These are phyloP conservation scores for Zelleria hepariella DNA, from an alignment of 2,888 invertebrate genomes.

Conservation along the genomic window DNA sequence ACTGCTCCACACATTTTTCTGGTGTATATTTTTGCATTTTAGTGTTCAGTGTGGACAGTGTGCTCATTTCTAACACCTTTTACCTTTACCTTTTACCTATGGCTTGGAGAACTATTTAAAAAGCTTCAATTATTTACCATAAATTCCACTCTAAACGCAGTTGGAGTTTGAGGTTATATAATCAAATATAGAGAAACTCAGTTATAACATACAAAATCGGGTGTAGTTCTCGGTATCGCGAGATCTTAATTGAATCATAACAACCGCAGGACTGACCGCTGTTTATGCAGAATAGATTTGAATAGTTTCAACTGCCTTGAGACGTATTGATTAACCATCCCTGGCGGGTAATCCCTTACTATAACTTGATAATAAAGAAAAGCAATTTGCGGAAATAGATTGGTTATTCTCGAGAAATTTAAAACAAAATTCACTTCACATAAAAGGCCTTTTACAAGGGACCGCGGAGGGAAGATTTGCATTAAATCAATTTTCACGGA, in stretches of 20 bases:
- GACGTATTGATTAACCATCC: constrained; percentile 34
- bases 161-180: background rate
- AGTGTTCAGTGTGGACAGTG: too few species aligned
- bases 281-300: constrained; percentile 59
- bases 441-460: constrained; percentile 32
- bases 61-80: too few species aligned
- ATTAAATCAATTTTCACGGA: constrained; percentile 59
- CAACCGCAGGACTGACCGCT: constrained; percentile 59
- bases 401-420: constrained; percentile 11
- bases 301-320: constrained; percentile 51
- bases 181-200: background rate
- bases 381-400: background rate
- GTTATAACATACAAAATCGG: constrained; percentile 25
- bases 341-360: background rate
- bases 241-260: constrained; percentile 70
- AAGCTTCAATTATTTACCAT: too few species aligned
- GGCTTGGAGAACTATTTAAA: too few species aligned
- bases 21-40: too few species aligned
- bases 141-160: background rate
- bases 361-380: background rate
- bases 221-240: constrained; percentile 46
- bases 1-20: too few species aligned
- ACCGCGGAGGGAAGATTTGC: constrained; percentile 42
- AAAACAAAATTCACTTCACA: constrained; percentile 40
- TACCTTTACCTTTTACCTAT: too few species aligned